Conservation (phyloP, 2,113 vertebrate genomes). For the Grantiella picta region DNA sequence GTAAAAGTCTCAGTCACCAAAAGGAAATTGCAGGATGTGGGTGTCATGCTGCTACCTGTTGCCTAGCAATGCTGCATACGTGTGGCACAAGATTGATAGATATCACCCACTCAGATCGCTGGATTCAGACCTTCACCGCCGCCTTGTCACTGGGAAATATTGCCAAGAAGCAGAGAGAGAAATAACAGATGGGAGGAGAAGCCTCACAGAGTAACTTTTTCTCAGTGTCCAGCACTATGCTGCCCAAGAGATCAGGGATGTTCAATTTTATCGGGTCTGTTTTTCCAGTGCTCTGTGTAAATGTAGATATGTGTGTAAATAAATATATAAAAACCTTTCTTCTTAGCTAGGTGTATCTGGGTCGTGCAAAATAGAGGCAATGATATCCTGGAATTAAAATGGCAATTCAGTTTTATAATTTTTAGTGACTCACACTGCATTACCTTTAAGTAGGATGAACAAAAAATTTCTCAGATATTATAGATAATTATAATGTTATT, state of each 20-base stretch:
- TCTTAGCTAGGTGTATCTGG: slow-evolving; percentile 22
- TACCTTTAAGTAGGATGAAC: slow-evolving; percentile 66
- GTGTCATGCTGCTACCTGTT: slow-evolving; percentile 60
- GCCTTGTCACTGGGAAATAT: slow-evolving; percentile 2
- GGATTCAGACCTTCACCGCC: slow-evolving; percentile 57
- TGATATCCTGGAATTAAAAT: slow-evolving; percentile 60
- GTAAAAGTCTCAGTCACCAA: slow-evolving; percentile 67
- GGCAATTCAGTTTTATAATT: slow-evolving; percentile 67
- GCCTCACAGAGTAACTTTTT: neutral
- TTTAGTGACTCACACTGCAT: slow-evolving; percentile 65
- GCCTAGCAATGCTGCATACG: slow-evolving; percentile 68
- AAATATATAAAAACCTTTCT: neutral
- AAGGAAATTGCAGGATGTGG: slow-evolving; percentile 66
- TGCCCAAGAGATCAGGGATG: neutral
- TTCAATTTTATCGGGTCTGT: neutral
- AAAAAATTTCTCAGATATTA: slow-evolving; percentile 68
- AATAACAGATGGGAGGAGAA: slow-evolving; percentile 26
- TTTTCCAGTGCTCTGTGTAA: neutral
- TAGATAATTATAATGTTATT: slow-evolving; percentile 70
- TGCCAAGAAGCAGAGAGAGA: slow-evolving; percentile 4
- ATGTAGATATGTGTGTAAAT: neutral
- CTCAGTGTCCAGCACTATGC: neutral
- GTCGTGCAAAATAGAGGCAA: slow-evolving; percentile 35
- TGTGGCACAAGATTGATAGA: slow-evolving; percentile 66
- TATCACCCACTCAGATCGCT: slow-evolving; percentile 71